Percentiles rank a stretch among this genome's conserved stretches.
Evolutionary conservation across 2,888 invertebrate species (phyloP).

Genomic region (Actias luna): DNA sequence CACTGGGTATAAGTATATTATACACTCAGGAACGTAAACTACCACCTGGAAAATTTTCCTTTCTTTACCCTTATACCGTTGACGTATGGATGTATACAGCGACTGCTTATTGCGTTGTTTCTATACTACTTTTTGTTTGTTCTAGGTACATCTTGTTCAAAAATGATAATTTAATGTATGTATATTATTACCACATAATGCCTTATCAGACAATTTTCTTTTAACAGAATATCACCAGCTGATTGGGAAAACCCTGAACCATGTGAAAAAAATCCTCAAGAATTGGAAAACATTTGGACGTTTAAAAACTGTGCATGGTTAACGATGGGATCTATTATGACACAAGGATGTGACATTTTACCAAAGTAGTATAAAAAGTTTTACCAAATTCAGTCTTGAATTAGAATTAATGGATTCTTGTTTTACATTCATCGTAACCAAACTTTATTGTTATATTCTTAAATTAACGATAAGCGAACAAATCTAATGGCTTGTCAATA

Average conservation of each 20-base stretch:
- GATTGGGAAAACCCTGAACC: conserved; percentile 98
- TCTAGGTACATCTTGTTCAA: conserved; percentile 81
- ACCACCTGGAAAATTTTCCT: conserved; percentile 91
- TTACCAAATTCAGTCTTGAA: conserved; percentile 7
- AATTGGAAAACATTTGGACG: conserved; percentile 94
- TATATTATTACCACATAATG: background rate
- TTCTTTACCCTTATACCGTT: conserved; percentile 91
- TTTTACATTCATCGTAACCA: background rate
- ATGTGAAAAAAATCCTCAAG: conserved; percentile 91
- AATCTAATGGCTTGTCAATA: too few relatives aligned
- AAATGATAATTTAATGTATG: background rate
- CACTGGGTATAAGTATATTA: conserved; percentile 93
- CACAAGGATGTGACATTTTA: conserved; percentile 95
- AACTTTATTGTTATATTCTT: background rate
- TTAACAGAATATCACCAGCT: conserved; percentile 89
- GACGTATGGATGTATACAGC: conserved; percentile 95
- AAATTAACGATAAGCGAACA: background rate
- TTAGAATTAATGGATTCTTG: too few relatives aligned
- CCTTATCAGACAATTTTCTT: conserved; percentile 6
- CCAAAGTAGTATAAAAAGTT: conserved; percentile 80
- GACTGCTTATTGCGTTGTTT: conserved; percentile 91
- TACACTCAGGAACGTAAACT: conserved; percentile 89
- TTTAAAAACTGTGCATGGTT: conserved; percentile 96
- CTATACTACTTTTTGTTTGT: conserved; percentile 89
- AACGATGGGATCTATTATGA: conserved; percentile 94